phyloP scores from a whole-genome alignment of 2,888 invertebrate genomes.

The Anaspis maculata region DNA sequence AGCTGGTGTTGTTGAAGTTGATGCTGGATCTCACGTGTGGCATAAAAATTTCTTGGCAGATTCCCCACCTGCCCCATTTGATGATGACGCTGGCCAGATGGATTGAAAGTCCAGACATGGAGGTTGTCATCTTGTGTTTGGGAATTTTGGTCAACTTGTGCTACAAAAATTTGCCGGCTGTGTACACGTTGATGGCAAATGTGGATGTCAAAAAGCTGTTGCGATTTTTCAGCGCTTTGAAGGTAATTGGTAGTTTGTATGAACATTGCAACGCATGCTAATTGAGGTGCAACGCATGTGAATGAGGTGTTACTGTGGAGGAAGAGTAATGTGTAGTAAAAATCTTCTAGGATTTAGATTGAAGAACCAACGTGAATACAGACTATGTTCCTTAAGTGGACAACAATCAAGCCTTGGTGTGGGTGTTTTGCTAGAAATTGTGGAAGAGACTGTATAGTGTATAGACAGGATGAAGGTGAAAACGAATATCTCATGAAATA shows the following conservation, averaged over 20 bases:
- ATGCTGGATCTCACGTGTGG: slow-evolving; percentile 72
- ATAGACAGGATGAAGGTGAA: too few species aligned
- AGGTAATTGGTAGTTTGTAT: slow-evolving; percentile 42
- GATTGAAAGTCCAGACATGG: slow-evolving; percentile 49
- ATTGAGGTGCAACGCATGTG: too few species aligned
- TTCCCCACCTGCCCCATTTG: slow-evolving; percentile 61
- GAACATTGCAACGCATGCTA: too few species aligned
- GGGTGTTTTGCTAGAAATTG: too few species aligned
- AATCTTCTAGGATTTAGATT: too few species aligned
- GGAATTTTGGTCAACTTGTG: slow-evolving; percentile 72
- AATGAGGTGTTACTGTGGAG: too few species aligned
- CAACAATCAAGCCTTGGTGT: too few species aligned
- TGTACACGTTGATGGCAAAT: slow-evolving; percentile 62
- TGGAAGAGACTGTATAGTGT: too few species aligned
- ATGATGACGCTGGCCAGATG: slow-evolving; percentile 60
- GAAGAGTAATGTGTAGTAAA: too few species aligned
- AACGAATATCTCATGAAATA: too few species aligned
- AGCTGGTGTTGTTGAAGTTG: slow-evolving; percentile 52
- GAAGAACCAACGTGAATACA: too few species aligned
- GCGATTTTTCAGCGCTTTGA: slow-evolving; percentile 51
- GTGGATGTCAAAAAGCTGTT: slow-evolving; percentile 63
- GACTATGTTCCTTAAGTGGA: too few species aligned
- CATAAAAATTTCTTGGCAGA: slow-evolving; percentile 72
- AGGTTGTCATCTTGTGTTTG: slow-evolving; percentile 48
- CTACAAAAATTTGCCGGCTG: slow-evolving; percentile 67